Base-by-base conservation (phyloP, 2,888 invertebrate species). In the Schizotus pectinicornis region DNA sequence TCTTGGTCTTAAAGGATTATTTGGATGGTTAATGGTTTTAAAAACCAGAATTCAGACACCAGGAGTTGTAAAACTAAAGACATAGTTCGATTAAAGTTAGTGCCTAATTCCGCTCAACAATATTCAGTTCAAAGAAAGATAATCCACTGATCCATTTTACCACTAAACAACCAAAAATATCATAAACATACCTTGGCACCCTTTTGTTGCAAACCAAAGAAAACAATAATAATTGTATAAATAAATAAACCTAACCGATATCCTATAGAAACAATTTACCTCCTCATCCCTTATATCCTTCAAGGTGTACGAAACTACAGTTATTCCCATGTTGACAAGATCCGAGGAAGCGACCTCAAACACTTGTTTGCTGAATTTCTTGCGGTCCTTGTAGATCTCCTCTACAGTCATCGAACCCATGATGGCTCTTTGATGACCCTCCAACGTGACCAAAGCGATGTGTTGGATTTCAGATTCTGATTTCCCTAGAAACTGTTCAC, bases 371-470 rank as follows among this genome's bases (percentile, higher is more conserved):
- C 95, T 95, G 80, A 96, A 96, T 79, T 95, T 95, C 81, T 96
- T 95, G 54, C 96, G 86, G 77, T 96, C 95, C 77, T 95, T 95
- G 79, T 95, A 96, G 74, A 96, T 95, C 81, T 96, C 95, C 81
- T 95, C 95, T 2, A 96, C 95, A 0, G 95, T 95, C 95, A 95
- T 95, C 63, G 94, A 94, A 31, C 95, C 95, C 95, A 96, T 96
- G 63, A 95, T 95, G 65, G 95, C 95, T 64, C 95, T 85, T 80
- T 96, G 95, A 77, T 96, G 95, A 49, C 95, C 74, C 81, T 96
- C 95, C 14, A 95, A 81, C 36, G 95, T 96, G 34, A 94, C 94
- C 60, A 95, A 83, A 14, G 95, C 95, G 79, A 95, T 93, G 77
- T 93, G 90, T 74, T 92, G 94, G 68, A 95, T 94, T 80, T 95